Evolutionary conservation across 1,140 invertebrate species (phyloP), one percentile per base, ranked within the genome.

Genomic region (Aethina tumida): DNA sequence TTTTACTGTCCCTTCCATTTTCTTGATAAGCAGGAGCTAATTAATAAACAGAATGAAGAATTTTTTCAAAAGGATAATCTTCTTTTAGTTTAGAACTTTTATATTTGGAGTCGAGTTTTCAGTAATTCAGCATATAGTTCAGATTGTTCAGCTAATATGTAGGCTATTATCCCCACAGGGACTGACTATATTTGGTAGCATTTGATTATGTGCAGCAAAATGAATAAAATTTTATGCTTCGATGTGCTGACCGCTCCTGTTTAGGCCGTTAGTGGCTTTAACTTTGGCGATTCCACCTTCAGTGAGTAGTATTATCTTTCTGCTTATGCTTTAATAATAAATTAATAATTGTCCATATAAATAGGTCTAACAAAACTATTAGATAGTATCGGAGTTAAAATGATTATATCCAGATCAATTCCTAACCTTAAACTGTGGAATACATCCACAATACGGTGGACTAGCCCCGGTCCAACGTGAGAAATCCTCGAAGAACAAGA

Each of bases 401-500:
- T 2, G 17, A 16, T 32, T n/a, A 24, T 5, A 24, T 35, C 19
- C 31, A 31, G 26, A 36, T 43, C 29, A 39, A 27, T 33, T 25
- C 14, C 14, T 43, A 16, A 34, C 36, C n/a, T 7, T 28, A 7
- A 28, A 14, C 30, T 18, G n/a, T 15, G 13, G 30, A 10, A 14
- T 17, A 32, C 10, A 16, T 16, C 13, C 16, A 28, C 7, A 33
- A 25, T 25, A 26, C 17, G 21, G 18, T 7, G 16, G 9, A 28
- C 20, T 24, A 4, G 33, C 22, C 15, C 13, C 28, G 12, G 24
- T 26, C 16, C 16, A 33, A 20, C 22, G 25, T 13, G 41, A 28
- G 46, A 5, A 43, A 35, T n/a, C 51, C 49, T 14, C 32, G 49
- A 21, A n/a, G 53, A 56, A 10, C 53, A 58, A 19, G 45, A 45